phyloP scores from a whole-genome alignment of 2,113 vertebrate species.

The Mobula hypostoma region DNA sequence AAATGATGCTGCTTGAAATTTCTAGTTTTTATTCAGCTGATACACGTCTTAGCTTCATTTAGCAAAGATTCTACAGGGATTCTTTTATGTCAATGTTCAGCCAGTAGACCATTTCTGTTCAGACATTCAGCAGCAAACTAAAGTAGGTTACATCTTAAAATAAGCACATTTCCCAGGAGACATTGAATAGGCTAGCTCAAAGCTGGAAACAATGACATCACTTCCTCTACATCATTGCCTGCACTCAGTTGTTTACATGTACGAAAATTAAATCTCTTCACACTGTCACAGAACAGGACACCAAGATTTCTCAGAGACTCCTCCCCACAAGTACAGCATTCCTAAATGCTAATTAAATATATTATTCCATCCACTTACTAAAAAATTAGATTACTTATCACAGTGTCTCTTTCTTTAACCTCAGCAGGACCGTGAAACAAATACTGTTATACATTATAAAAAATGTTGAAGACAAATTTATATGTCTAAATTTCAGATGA shows the following conservation, averaged over 20 bases:
- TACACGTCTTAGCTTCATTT: neutral
- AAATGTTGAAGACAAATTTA: neutral
- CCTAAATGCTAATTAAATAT: neutral
- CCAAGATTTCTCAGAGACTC: neutral
- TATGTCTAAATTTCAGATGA: constrained; percentile 12
- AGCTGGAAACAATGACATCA: constrained; percentile 29
- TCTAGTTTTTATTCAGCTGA: neutral
- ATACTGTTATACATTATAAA: neutral
- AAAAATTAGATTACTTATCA: constrained; percentile 10
- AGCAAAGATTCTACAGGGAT: neutral
- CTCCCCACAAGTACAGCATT: neutral
- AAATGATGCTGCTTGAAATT: neutral
- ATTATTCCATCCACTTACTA: neutral
- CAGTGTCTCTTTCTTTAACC: neutral
- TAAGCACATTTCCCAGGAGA: constrained; percentile 3
- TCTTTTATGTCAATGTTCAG: neutral
- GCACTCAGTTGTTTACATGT: neutral
- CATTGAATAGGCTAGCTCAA: neutral
- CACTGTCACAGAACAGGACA: neutral
- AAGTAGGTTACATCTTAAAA: constrained; percentile 6
- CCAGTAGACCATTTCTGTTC: neutral
- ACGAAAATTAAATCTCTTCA: neutral
- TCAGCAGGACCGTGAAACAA: neutral
- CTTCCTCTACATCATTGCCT: neutral
- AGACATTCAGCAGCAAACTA: neutral